Evolutionary conservation across 1,140 invertebrate species (phyloP), one percentile per base, ranked within the genome.

Genomic region (Macrobrachium nipponense): DNA sequence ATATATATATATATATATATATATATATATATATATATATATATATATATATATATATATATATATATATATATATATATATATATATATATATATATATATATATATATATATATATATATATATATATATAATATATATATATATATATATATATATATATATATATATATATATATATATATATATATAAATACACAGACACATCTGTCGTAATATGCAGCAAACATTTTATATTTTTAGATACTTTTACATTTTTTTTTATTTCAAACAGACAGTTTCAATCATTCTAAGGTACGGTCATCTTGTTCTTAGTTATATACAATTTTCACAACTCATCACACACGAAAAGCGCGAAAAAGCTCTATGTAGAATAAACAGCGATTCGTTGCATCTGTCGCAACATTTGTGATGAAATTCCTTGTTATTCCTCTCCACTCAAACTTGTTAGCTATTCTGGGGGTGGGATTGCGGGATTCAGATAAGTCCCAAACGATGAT

Each of bases 1-100:
- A 58, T 77, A 77, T 60, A 77, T 77, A 77, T 77, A 77, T 58
- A 77, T 58, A 77, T 58, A 77, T 14, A 77, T 58, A 77, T 58
- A 77, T 58, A 77, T 58, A 77, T 58, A 77, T 58, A 77, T 58
- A 59, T 58, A 59, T 77, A 59, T 77, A 59, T 77, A 59, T 77
- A 59, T 77, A 59, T 77, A 59, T 77, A 59, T 77, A 59, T 77
- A 59, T 77, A 59, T 18, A 77, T 77, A 59, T 15, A 59, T 59
- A 59, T 77, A 75, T 77, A 77, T 77, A 77, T 77, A 77, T 77
- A 77, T 77, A 77, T 77, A 77, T 77, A 58, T 58, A 77, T 58
- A 77, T 77, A 77, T 77, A 58, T 77, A 77, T 58, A 77, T 58
- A 77, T 58, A 77, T 58, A 77, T 58, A 77, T 59, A 77, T 58